Conservation (phyloP, 2,888 invertebrate genomes). For the Patella pellucida region DNA sequence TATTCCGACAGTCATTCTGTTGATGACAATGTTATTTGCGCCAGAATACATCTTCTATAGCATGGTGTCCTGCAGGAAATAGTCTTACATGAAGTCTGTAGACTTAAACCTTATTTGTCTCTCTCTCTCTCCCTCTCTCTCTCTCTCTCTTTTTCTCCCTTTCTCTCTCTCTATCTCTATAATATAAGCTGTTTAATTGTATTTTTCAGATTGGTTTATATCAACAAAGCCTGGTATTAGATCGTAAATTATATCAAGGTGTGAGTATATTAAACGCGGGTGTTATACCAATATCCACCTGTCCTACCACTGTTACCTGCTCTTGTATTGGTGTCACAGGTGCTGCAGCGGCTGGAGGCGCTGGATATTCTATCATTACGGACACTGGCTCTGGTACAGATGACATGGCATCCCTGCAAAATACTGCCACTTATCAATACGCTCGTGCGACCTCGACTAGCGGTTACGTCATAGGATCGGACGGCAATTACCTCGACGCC, state of each 20-base stretch:
- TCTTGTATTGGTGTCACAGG: constrained; percentile 39
- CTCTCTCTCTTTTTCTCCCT: too few species aligned
- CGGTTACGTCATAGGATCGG: constrained; percentile 41
- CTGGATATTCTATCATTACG: neutral
- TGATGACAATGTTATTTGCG: too few species aligned
- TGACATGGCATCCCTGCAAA: too few species aligned
- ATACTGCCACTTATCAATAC: neutral
- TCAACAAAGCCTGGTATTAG: constrained; percentile 44
- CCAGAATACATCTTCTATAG: too few species aligned
- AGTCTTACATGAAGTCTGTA: too few species aligned
- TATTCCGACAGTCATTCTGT: too few species aligned
- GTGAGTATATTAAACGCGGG: constrained; percentile 42
- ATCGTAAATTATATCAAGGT: constrained; percentile 42
- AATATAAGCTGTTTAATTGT: neutral
- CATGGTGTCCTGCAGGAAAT: too few species aligned
- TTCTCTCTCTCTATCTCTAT: too few species aligned
- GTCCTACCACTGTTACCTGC: constrained; percentile 53
- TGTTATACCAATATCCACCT: constrained; percentile 49
- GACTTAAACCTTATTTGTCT: too few species aligned
- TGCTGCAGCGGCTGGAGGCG: neutral
- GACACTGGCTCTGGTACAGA: neutral
- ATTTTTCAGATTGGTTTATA: constrained; percentile 59
- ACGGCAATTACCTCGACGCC: constrained; percentile 58
- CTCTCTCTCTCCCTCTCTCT: too few species aligned
- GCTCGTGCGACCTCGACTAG: neutral